These are phyloP conservation scores for Zhuqinia jingwanae DNA, from an alignment of 2,888 invertebrate genomes.

Conservation along the genomic window DNA sequence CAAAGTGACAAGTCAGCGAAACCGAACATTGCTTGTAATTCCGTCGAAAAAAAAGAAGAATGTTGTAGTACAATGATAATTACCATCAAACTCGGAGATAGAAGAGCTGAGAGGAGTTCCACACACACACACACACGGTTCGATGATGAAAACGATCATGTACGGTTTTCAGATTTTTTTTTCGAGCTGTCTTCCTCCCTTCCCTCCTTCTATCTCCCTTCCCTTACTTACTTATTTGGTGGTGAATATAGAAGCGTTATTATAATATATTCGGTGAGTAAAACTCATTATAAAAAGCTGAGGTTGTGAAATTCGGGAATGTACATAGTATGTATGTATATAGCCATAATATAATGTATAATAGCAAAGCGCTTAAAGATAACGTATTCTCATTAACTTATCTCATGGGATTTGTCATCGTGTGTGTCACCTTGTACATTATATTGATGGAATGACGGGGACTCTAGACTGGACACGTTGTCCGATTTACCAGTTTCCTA, in stretches of 20 bases:
- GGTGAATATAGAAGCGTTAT: neutral
- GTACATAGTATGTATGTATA: slow-evolving; percentile 10
- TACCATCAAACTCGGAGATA: slow-evolving; percentile 28
- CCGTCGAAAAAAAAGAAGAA: slow-evolving; percentile 35
- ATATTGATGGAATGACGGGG: slow-evolving; percentile 8
- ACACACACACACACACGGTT: no score
- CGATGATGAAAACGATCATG: slow-evolving; percentile 13
- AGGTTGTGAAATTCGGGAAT: slow-evolving; percentile 27
- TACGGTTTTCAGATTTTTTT: neutral
- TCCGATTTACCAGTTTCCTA: slow-evolving; percentile 21
- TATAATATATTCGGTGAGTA: neutral
- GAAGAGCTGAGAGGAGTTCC: slow-evolving; percentile 13
- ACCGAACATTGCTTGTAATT: slow-evolving; percentile 64
- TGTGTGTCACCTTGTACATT: slow-evolving; percentile 19
- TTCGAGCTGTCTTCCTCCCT: slow-evolving; percentile 2
- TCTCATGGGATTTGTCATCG: slow-evolving; percentile 49
- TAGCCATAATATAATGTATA: no score
- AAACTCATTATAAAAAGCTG: slow-evolving; percentile 39
- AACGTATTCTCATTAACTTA: slow-evolving; percentile 53
- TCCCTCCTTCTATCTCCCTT: neutral
- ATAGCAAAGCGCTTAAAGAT: no score
- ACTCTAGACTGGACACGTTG: neutral
- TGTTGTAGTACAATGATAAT: slow-evolving; percentile 67
- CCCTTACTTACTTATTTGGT: neutral
- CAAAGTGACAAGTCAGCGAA: slow-evolving; percentile 68